phyloP scores from a whole-genome alignment of 2,888 invertebrate genomes.

The Mallateleia sp. region DNA sequence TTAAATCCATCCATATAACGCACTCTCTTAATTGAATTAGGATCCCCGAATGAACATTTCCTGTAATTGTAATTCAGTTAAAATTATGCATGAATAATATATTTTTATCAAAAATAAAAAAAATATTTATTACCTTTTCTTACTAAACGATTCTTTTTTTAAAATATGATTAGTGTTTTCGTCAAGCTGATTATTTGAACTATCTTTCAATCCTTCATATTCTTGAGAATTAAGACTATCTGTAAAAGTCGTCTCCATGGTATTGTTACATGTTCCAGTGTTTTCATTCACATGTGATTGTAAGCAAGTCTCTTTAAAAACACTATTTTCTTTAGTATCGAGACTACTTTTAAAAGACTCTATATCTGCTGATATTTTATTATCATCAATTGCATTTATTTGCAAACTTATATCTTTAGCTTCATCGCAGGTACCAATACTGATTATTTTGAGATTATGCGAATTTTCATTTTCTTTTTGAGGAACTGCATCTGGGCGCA shows the following conservation, averaged over 20 bases:
- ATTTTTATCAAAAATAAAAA: neutral
- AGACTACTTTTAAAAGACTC: too few species aligned
- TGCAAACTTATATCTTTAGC: too few species aligned
- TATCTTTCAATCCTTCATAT: neutral
- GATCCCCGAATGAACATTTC: neutral
- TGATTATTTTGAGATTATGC: too few species aligned
- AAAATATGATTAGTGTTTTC: neutral
- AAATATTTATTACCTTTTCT: neutral
- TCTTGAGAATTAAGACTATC: neutral
- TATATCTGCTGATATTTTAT: too few species aligned
- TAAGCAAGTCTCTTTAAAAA: too few species aligned
- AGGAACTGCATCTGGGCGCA: neutral
- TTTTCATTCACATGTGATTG: neutral
- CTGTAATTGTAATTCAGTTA: neutral
- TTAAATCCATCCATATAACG: constrained; percentile 6
- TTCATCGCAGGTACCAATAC: too few species aligned
- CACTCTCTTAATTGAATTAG: neutral
- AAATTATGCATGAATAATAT: neutral
- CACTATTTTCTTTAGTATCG: too few species aligned
- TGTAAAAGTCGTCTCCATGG: neutral
- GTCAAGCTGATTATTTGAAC: neutral
- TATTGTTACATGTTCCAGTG: neutral
- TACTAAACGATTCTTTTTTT: neutral
- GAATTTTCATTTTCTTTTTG: too few species aligned
- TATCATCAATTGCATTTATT: too few species aligned